phyloP scores from a whole-genome alignment of 2,113 vertebrate species.

The Sterrhoptilus dennistouni region DNA sequence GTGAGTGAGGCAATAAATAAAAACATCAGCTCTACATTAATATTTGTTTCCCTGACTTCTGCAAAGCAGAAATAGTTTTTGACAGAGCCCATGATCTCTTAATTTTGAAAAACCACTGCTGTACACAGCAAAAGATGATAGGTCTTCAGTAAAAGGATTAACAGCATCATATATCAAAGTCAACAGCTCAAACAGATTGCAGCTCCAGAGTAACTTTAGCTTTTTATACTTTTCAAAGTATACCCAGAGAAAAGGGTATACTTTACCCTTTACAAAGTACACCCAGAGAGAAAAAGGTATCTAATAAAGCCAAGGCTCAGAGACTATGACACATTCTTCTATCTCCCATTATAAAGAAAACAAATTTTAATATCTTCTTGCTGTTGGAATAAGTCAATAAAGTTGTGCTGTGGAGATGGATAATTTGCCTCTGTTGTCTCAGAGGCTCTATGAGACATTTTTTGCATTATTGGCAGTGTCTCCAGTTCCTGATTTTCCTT shows the following conservation, averaged over 20 bases:
- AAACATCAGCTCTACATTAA: not conserved
- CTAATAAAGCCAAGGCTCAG: not conserved
- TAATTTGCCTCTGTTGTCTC: not conserved
- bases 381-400: not conserved
- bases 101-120: not conserved
- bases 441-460: not conserved
- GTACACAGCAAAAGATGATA: not conserved
- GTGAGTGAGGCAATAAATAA: not conserved
- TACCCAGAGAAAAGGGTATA: not conserved
- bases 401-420: not conserved
- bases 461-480: not conserved
- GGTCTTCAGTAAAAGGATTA: not conserved
- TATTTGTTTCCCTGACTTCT: not conserved
- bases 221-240: not conserved
- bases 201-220: not conserved
- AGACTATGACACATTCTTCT: not conserved
- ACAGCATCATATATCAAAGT: not conserved
- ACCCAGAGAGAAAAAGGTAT: not conserved
- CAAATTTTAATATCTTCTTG: not conserved
- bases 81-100: not conserved
- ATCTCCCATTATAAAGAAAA: not conserved
- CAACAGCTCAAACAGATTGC: not conserved
- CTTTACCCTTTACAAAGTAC: not conserved
- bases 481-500: not conserved
- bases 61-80: not conserved